Percentiles rank a stretch among this genome's conserved stretches.
Evolutionary conservation across 2,797 vertebrate genomes (phyloP).

Genomic region (Hydrophis major): DNA sequence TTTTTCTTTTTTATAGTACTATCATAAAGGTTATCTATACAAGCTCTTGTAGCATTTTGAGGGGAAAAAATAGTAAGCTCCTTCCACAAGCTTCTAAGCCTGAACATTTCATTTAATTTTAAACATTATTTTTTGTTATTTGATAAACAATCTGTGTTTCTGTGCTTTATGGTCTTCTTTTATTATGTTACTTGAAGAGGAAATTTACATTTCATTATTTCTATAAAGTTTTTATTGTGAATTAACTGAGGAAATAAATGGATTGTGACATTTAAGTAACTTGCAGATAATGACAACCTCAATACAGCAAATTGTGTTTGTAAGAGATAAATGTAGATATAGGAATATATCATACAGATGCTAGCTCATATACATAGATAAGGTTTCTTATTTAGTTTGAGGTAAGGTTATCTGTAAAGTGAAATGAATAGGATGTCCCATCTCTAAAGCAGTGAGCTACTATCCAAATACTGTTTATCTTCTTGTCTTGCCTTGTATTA

Average conservation of each 20-base stretch:
- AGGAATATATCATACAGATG: not conserved
- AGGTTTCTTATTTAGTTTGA: not conserved
- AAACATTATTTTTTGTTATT: not conserved
- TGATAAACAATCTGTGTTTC: not conserved
- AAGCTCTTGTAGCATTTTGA: not conserved
- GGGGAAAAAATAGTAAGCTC: not conserved
- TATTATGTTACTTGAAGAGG: not conserved
- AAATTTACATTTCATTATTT: not conserved
- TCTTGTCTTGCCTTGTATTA: not conserved
- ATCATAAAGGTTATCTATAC: not conserved
- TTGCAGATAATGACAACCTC: not conserved
- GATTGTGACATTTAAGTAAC: not conserved
- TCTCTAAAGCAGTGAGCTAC: not conserved
- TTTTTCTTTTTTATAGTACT: not conserved
- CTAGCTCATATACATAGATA: not conserved
- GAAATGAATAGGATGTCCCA: not conserved
- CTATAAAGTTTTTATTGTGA: not conserved
- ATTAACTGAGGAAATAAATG: not conserved
- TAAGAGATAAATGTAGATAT: not conserved
- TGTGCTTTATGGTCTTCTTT: not conserved
- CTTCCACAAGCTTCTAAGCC: not conserved
- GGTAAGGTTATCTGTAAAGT: not conserved
- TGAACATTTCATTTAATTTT: not conserved
- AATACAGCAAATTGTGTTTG: not conserved
- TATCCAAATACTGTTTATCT: not conserved